A percentile compares a stretch with the other conserved stretches of the same genome.
phyloP scores from a whole-genome alignment of 2,797 vertebrate genomes.

The Eremophila alpestris region DNA sequence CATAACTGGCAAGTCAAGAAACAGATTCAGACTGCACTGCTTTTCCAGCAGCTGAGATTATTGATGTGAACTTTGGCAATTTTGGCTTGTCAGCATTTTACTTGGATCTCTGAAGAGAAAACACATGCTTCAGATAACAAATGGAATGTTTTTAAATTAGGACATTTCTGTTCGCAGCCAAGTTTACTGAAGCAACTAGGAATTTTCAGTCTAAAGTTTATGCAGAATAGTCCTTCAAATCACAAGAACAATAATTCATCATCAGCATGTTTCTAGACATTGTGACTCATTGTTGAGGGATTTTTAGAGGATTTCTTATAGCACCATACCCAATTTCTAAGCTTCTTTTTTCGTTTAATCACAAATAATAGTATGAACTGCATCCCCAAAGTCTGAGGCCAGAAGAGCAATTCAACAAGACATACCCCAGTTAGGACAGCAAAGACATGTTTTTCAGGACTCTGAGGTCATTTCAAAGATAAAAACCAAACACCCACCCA shows the following conservation, averaged over 20 bases:
- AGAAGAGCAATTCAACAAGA: not conserved
- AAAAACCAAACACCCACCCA: not conserved
- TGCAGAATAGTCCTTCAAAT: not conserved
- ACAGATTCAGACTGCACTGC: not conserved
- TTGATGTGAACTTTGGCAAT: not conserved
- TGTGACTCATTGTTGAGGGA: not conserved
- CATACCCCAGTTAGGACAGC: not conserved
- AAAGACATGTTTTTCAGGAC: not conserved
- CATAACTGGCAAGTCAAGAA: not conserved
- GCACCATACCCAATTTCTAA: not conserved
- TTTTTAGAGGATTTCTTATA: constrained; percentile 11
- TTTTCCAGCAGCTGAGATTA: not conserved
- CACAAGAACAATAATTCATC: not conserved
- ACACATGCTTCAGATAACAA: constrained; percentile 34
- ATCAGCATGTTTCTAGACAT: not conserved
- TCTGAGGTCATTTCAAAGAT: not conserved
- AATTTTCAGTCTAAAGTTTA: constrained; percentile 29
- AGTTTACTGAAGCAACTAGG: not conserved
- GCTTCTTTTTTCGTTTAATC: not conserved
- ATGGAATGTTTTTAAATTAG: constrained; percentile 39
- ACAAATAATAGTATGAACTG: not conserved
- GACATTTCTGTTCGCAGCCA: not conserved
- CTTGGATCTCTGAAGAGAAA: constrained; percentile 14
- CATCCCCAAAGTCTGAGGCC: not conserved
- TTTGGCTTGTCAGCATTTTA: constrained; percentile 11